Conservation (phyloP, 2,113 vertebrate genomes). For the Meriones unguiculatus region DNA sequence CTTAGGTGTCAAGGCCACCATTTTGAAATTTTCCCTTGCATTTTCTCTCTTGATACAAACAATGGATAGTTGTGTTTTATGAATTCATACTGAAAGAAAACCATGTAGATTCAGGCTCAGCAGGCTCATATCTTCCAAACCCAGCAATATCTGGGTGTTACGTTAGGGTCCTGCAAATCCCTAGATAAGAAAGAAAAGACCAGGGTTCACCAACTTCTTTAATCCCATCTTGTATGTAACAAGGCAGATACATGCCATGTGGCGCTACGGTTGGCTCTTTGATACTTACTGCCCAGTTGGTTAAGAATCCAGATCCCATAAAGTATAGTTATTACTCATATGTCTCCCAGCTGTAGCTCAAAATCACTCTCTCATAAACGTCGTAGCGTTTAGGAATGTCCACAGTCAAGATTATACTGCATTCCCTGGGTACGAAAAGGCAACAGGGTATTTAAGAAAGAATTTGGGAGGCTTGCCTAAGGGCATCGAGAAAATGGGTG, state of each 20-base stretch:
- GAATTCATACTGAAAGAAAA: background rate
- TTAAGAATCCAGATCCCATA: background rate
- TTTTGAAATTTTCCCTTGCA: background rate
- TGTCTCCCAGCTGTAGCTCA: background rate
- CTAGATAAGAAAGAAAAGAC: background rate
- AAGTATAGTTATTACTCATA: background rate
- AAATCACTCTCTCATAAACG: constrained; percentile 4
- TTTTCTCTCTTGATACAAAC: background rate
- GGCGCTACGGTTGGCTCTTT: background rate
- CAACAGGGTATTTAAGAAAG: background rate
- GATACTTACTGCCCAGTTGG: background rate
- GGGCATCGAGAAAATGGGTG: background rate
- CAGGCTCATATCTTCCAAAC: background rate
- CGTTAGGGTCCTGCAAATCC: background rate
- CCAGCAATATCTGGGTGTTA: background rate
- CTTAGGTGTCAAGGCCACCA: background rate
- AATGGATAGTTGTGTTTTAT: background rate
- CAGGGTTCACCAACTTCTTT: background rate
- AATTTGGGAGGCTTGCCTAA: background rate
- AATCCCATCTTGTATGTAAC: background rate
- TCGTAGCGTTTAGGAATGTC: background rate
- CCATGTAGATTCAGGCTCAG: background rate
- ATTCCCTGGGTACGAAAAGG: background rate
- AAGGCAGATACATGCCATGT: background rate
- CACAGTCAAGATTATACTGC: background rate